Percentiles rank a stretch among this genome's conserved stretches.
Conservation (phyloP, 2,113 vertebrate genomes). For the Polyodon spathula region DNA sequence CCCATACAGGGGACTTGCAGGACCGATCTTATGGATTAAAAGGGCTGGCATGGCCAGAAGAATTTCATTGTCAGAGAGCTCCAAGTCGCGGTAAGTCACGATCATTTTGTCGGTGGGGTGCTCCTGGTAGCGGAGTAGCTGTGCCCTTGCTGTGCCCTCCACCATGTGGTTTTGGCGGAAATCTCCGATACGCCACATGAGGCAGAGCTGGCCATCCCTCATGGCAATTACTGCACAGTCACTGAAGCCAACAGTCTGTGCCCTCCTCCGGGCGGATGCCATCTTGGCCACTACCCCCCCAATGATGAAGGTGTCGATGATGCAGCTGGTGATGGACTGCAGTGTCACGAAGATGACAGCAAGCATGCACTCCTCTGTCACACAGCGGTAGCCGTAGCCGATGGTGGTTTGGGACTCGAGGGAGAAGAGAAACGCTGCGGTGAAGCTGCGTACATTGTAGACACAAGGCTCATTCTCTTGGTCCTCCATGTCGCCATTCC, state of each 20-base stretch:
- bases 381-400: slow-evolving; percentile 80
- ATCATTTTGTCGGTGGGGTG: slow-evolving; percentile 64
- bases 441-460: slow-evolving; percentile 79
- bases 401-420: slow-evolving; percentile 94
- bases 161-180: slow-evolving; percentile 82
- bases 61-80: slow-evolving; percentile 68
- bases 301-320: slow-evolving; percentile 89
- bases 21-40: slow-evolving; percentile 71
- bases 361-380: slow-evolving; percentile 77
- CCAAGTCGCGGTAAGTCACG: slow-evolving; percentile 68
- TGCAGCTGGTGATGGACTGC: slow-evolving; percentile 80
- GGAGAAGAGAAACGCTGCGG: slow-evolving; percentile 82
- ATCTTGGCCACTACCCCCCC: slow-evolving; percentile 86
- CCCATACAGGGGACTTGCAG: slow-evolving; percentile 73
- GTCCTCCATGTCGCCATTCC: slow-evolving; percentile 62
- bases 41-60: slow-evolving; percentile 75
- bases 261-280: slow-evolving; percentile 82
- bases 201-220: slow-evolving; percentile 65
- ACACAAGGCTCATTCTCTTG: slow-evolving; percentile 57
- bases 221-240: slow-evolving; percentile 71
- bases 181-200: slow-evolving; percentile 87
- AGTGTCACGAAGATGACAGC: slow-evolving; percentile 75
- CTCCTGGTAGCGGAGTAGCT: slow-evolving; percentile 62
- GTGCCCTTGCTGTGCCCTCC: slow-evolving; percentile 76
- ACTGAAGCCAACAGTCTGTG: slow-evolving; percentile 91